Evolutionary conservation across 1,140 invertebrate species (phyloP), one percentile per base, ranked within the genome.

Genomic region (Eriocheir sinensis): DNA sequence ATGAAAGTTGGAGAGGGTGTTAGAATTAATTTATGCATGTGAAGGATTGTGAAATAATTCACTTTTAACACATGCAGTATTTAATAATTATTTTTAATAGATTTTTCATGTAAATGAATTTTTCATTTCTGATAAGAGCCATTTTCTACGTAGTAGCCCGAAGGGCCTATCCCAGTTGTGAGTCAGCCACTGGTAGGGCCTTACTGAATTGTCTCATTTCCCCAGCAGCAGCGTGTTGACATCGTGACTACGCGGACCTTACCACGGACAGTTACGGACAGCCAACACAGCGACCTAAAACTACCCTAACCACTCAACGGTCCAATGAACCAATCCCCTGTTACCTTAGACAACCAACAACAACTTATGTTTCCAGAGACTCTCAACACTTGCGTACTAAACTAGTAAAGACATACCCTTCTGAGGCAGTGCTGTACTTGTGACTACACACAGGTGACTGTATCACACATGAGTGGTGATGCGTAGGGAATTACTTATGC

Each of bases 181-280:
- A 32, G 79, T 40, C 83, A 17, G n/a, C 36, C 41, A 48, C 21
- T 92, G n/a, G 27, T 79, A 36, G 41, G 80, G 30, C 89, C 86
- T 91, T 88, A 94, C 94, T 88, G 89, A 94, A 91, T 72, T 94
- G 79, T 94, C 89, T 94, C 89, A 30, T 94, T 94, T 94, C 94
- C 94, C 91, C 94, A 94, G 94, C 93, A 94, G 93, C 94, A 94
- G 89, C 53, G 94, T 94, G 94, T 94, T 94, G 94, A 94, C 94
- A 91, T 88, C 89, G 94, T 94, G 94, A 94, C 94, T 90, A 60
- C 94, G 94, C 81, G 89, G 89, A 91, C 94, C 53, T 91, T 90
- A 94, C 94, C 85, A 94, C 94, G 94, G 94, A 94, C 94, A 94
- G 94, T 94, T 94, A 94, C 94, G 94, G 94, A 94, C 94, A 94